Evolutionary conservation across 2,797 vertebrate species (phyloP), one percentile per base, ranked within the genome.

Genomic region (Ambastaia sidthimunki): DNA sequence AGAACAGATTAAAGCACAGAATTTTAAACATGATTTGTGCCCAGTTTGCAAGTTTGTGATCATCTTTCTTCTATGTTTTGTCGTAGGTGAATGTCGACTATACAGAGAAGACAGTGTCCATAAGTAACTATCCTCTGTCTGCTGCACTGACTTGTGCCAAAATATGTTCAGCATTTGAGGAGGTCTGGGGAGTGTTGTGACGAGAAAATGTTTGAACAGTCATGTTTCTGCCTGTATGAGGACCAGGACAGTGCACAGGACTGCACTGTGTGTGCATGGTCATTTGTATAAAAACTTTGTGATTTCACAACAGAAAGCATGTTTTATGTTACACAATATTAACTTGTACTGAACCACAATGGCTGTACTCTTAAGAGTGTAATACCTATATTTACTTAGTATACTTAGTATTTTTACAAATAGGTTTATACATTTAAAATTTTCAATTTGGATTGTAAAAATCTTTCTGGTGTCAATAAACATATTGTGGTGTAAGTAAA

Each of bases 121-220:
- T 99, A 90, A 99, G 97, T 92, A 98, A 97, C 90, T 99, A 99
- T 73, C 98, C 98, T 0, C 95, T 99, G 2, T 99, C 98, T 86
- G 98, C 94, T 0, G 98, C 98, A 37, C 91, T 99, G 54, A 97
- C 97, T 0, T 99, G 96, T 89, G 94, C 97, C 66, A 99, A 99
- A 90, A 94, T 99, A 50, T 98, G 97, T 84, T 97, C 96, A 4
- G 97, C 97, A 11, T 99, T 98, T 85, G 98, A 99, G 87, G 97
- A 98, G 85, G 95, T 92, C 0, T 98, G 98, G 98, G 96, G 96
- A 2, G 87, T 99, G 4, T 74, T 96, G 69, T 99, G 90, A 94
- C 74, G 1, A 59, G 76, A 75, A 54, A 16, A 15, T 18, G 12
- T 34, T 48, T 41, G 21, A 54, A 71, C 19, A 13, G 47, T 52